Evolutionary conservation across 1,140 invertebrate genomes (phyloP), one percentile per base, ranked within the genome.

Genomic region (Diachasma alloeum): DNA sequence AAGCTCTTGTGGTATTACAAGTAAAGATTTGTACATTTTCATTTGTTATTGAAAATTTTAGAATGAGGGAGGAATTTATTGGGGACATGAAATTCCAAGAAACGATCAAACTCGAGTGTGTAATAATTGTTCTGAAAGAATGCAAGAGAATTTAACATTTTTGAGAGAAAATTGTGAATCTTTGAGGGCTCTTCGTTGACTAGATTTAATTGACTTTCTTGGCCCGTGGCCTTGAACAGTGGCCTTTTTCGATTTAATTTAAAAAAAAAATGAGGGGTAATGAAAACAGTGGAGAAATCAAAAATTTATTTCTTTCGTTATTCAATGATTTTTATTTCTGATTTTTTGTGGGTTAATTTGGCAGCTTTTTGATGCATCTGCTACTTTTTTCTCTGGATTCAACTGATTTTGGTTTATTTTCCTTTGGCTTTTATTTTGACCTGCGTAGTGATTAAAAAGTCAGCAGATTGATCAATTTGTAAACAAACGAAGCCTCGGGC

Each of bases 181-280:
- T 76, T 83, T 79, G 80, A 76, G 74, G 66, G 76, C 68, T 82
- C 78, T 82, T 73, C 77, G 75, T 81, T 82, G 59, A 82, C 81
- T 83, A 77, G 80, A 83, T 82, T 83, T 81, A 78, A 82, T 83
- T 85, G 70, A 82, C 85, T 86, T 83, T 84, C 81, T 83, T 85
- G 84, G 86, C 84, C 84, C 86, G 85, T 87, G 86, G 87, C 87
- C 87, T 88, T 88, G 82, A 85, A 87, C 77, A 80, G 87, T 88
- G 87, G 86, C 87, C 87, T 88, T 87, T 78, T 87, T 86, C 81
- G 84, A 87, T 81, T 85, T 85, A 85, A 77, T 59, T 74, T 85
- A n/a, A n/a, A n/a, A 85, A 82, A 82, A 56, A 66, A 83, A 79
- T 78, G 48, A 48, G 15, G 31, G 59, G 79, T 42, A 74, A 56